Base-by-base conservation (phyloP, 2,113 vertebrate species). In the Trinectes maculatus region DNA sequence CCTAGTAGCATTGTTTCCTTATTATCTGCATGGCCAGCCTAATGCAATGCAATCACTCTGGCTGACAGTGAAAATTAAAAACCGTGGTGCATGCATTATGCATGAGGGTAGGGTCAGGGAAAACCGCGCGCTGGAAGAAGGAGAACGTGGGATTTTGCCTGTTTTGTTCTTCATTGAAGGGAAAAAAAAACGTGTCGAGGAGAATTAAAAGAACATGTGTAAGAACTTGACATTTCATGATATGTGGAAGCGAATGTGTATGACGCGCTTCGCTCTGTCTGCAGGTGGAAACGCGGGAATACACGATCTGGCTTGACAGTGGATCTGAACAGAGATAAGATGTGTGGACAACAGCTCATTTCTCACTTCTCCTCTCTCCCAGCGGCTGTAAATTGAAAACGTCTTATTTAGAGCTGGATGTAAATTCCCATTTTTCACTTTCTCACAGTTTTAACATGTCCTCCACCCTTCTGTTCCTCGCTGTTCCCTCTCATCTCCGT, bases 21-120 rank as follows among this genome's bases (percentile, higher is more conserved):
- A 80, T 85, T 82, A 82, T 85, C 69, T 82, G 74, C 76, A 60
- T 71, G 85, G 48, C 46, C 15, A 37, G 36, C 40, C 57, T 56
- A 74, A 83, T 76, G 54, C 71, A 62, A 47, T 25, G 7, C 40
- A 80, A 80, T 80, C 76, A 69, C 54, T 84, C 51, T 49, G 61
- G 43, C 65, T 76, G 82, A 71, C 71, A 63, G 67, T 49, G 67
- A 57, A 77, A 75, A 66, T 75, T 70, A 67, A 80, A 82, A 80
- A 74, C 39, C n/a, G 33, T 10, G 21, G 6, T 3, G 58, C 42
- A 48, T 85, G 62, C 58, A 67, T 83, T 83, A 79, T 89, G 52
- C 40, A 79, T 71, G 21, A 75, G 54, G 21, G 39, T 13, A 75
- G 54, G 21, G 39, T 13, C 25, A 51, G 25, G 10, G 48, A 19